Evolutionary conservation across 2,797 vertebrate genomes (phyloP), one percentile per base, ranked within the genome.

Genomic region (Tympanoctomys barrerae): DNA sequence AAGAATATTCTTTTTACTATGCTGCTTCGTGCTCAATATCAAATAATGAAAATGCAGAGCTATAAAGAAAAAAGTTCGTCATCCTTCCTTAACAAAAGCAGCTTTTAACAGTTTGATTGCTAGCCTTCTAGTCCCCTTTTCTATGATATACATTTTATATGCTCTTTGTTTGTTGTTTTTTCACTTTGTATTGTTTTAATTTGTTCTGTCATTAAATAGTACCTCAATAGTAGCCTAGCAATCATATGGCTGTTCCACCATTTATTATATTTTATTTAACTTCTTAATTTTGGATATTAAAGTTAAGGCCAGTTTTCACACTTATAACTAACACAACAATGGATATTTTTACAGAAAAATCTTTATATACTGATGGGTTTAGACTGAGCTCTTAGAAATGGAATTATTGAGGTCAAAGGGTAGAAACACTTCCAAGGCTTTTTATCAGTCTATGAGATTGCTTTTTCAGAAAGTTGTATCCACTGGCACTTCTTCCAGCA

Each of bases 21-120:
- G 57, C 68, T 82, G 33, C 31, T 57, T 73, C n/a, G 57, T 39
- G 24, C 8, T 91, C 13, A 36, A 18, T 22, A 28, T 68, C 49
- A 33, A 61, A 89, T 86, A 86, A 73, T 54, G 57, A 22, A 94
- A 83, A 64, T 31, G 7, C 54, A 87, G 12, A 82, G 83, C 85
- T 9, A 68, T 90, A 87, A 52, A 94, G 52, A 39, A 94, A 92
- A 96, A 77, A 62, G 79, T 57, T 64, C 8, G 33, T 31, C 59
- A n/a, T 73, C 36, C 75, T 91, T 92, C 33, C 24, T 46, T 16
- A 70, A 36, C 19, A 70, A 86, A 75, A 95, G 39, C 18, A 78
- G 42, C n/a, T 54, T 39, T 84, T 83, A 80, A 49, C 28, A 52
- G 64, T 91, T 75, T 82, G 68, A 78, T 73, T 0, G 39, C 18